These are phyloP conservation scores for Solea solea DNA, from an alignment of 2,113 vertebrate genomes.

Conservation along the genomic window DNA sequence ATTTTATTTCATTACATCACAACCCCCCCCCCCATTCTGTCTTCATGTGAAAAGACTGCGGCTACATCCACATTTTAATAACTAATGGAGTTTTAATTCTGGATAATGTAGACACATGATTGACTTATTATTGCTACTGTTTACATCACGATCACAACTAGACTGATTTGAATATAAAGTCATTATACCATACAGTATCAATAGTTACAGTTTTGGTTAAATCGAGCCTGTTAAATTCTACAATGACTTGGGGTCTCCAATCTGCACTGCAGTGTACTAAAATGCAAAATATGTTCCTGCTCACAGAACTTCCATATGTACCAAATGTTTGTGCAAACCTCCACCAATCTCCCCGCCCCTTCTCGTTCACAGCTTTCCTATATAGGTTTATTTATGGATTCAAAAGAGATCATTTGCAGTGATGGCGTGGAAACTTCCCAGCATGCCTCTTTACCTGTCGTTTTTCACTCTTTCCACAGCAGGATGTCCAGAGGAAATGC, in stretches of 20 bases:
- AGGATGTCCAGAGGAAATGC: constrained; percentile 81
- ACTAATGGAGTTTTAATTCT: neutral
- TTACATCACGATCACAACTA: neutral
- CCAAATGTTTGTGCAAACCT: constrained; percentile 41
- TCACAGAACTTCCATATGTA: constrained; percentile 36
- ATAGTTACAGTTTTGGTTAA: no score
- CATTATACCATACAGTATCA: neutral
- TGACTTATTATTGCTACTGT: neutral
- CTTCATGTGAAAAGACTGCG: neutral
- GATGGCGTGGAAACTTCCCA: constrained; percentile 79
- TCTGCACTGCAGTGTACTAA: no score
- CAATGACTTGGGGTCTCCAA: no score
- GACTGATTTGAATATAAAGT: neutral
- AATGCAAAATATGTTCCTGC: neutral
- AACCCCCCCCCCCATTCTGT: neutral
- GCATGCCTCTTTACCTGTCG: constrained; percentile 79
- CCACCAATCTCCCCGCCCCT: constrained; percentile 14
- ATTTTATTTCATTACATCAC: neutral
- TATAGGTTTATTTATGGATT: constrained; percentile 68
- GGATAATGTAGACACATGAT: neutral
- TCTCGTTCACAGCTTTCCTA: constrained; percentile 40
- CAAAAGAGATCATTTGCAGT: constrained; percentile 74
- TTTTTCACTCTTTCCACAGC: constrained; percentile 74
- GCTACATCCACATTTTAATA: neutral
- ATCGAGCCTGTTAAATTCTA: no score